These are phyloP conservation scores for Oreocharis arfaki DNA, from an alignment of 2,113 vertebrate species.

Conservation along the genomic window DNA sequence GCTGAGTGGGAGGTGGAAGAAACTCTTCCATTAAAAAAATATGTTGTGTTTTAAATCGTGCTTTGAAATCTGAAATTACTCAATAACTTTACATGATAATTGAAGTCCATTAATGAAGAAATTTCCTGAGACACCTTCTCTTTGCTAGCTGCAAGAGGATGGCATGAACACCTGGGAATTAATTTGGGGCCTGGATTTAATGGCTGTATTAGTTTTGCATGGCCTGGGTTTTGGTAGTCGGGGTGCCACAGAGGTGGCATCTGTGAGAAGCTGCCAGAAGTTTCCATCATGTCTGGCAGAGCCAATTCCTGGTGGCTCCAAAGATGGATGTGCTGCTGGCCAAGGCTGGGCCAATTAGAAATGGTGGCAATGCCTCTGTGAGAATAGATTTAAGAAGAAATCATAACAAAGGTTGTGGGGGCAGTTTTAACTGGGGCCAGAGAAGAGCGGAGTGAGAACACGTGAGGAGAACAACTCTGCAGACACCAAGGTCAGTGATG, in stretches of 20 bases:
- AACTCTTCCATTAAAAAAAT: background rate
- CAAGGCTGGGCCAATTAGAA: background rate
- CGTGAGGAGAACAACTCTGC: background rate
- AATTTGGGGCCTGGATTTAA: background rate
- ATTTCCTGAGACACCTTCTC: background rate
- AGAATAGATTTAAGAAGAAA: background rate
- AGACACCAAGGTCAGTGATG: background rate
- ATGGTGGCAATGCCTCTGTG: background rate
- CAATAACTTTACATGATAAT: background rate
- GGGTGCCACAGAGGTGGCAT: background rate
- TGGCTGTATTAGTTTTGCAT: background rate
- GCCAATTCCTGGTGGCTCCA: background rate
- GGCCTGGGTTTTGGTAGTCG: background rate
- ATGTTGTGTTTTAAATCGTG: background rate
- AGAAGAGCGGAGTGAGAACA: background rate
- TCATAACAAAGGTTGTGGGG: background rate
- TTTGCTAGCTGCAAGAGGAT: background rate
- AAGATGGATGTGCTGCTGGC: background rate
- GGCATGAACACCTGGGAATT: background rate
- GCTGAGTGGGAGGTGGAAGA: background rate
- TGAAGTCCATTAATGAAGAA: background rate
- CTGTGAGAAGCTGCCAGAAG: background rate
- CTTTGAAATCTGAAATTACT: background rate
- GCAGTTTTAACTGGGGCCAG: background rate
- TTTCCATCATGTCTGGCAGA: accelerated